Percentiles rank a stretch among this genome's conserved stretches.
These are phyloP conservation scores for Melanophora roralis DNA, from an alignment of 2,888 invertebrate species.

Conservation along the genomic window DNA sequence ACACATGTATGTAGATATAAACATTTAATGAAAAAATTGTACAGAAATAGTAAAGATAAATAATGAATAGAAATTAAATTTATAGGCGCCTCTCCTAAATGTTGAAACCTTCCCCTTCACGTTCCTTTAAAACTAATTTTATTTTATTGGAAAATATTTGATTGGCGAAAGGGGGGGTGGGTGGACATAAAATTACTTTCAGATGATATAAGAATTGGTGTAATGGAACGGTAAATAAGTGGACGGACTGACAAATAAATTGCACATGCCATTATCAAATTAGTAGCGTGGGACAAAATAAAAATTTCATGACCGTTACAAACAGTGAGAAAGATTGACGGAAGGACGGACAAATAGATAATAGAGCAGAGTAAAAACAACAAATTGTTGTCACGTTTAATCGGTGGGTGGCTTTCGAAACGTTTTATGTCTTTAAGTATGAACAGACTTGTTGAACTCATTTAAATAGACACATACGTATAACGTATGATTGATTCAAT, in stretches of 20 bases:
- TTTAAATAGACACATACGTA: background rate
- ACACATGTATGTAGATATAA: too few relatives aligned
- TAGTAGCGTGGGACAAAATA: conserved; percentile 52
- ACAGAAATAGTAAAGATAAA: conserved; percentile 14
- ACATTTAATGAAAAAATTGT: background rate
- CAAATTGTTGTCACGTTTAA: conserved; percentile 36
- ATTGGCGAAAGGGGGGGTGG: background rate
- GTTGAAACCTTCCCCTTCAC: background rate
- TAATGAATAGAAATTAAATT: conserved; percentile 40
- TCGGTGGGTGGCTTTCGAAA: conserved; percentile 11
- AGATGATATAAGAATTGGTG: conserved; percentile 37
- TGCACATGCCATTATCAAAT: conserved; percentile 46
- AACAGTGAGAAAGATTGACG: too few relatives aligned
- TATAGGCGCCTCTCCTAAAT: conserved; percentile 38
- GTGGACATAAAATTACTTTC: conserved; percentile 14
- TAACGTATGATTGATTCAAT: conserved; percentile 10
- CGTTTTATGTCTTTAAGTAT: background rate
- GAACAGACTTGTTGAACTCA: background rate
- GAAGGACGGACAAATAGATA: background rate
- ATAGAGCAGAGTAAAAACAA: background rate
- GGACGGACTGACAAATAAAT: background rate
- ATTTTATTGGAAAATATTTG: conserved; percentile 36
- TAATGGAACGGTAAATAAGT: background rate
- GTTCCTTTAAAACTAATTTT: background rate
- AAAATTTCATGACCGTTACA: conserved; percentile 25